Base-by-base conservation (phyloP, 2,888 invertebrate species). In the Cynaeus angustus region DNA sequence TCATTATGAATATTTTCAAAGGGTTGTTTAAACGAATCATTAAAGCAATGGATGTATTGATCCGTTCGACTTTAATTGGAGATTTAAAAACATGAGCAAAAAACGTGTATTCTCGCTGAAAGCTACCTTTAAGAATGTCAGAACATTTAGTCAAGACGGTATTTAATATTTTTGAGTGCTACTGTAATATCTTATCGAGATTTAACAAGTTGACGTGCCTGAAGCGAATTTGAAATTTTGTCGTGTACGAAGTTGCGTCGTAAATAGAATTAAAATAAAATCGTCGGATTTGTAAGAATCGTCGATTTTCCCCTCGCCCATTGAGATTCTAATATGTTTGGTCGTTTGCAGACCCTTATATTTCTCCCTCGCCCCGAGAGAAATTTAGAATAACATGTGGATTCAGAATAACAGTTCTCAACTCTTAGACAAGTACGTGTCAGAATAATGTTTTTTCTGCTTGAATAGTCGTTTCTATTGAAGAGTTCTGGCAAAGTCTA, bases 391-490 rank as follows among this genome's bases (percentile, higher is more conserved):
- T 69, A 65, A 65, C 64, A 52, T 52, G 65, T 41, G 69, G 50
- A 65, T 69, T 58, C 50, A 52, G 41, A 56, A 56, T 56, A 68
- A 68, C 68, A 64, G 50, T 61, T 30, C 9, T 30, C 14, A 68
- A 67, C 50, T 50, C 50, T 55, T 45, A 55, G 53, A 52, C 53
- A 66, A 55, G 55, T 64, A 53, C 53, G 64, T 68, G 72, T 74
- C 72, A 74, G 46, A 68, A 21, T 66, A 74, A 70, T 72, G 74
- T 78, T 78, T 76, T 78, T 78, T 77, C 76, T 74, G 74, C 74
- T 73, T 75, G 78, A 75, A 70, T 76, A 72, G 70, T 45, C 74
- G 71, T 79, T 77, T 74, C 78, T 72, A 76, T 78, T 77, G 78
- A 74, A 77, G 77, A 76, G 67, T 75, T 71, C 62, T 70, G 64